Evolutionary conservation across 1,140 invertebrate species (phyloP).

Genomic region (Drosophila bipectinata): DNA sequence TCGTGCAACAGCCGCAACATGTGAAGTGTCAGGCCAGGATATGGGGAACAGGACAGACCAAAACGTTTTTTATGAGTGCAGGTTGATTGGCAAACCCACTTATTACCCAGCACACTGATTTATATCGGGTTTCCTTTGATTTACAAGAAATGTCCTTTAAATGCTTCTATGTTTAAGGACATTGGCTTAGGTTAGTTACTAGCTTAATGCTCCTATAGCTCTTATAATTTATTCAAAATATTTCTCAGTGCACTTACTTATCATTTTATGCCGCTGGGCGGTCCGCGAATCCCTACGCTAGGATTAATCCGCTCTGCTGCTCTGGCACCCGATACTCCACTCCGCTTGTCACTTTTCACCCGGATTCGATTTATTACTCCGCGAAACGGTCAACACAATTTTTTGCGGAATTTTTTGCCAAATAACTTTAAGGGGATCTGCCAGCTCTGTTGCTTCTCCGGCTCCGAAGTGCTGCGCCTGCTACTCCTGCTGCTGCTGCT

Average conservation of each 20-base stretch:
- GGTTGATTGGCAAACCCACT: constrained; percentile 2
- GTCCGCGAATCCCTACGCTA: constrained; percentile 67
- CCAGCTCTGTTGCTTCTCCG: constrained; percentile 22
- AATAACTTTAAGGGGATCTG: constrained; percentile 16
- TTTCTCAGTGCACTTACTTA: constrained; percentile 61
- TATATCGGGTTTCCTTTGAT: too few species aligned
- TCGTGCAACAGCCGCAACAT: constrained; percentile 59
- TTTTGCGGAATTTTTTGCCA: constrained; percentile 7
- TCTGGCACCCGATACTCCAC: constrained; percentile 32
- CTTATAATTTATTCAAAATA: not conserved
- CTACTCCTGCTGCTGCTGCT: constrained; percentile 28
- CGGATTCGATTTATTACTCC: constrained; percentile 20
- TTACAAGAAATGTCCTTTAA: not conserved
- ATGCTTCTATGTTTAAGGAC: not conserved
- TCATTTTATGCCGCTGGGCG: constrained; percentile 78
- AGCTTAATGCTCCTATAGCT: not conserved
- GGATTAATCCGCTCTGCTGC: constrained; percentile 55
- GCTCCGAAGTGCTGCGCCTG: constrained; percentile 17
- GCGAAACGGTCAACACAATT: constrained; percentile 24
- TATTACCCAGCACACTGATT: constrained; percentile 11
- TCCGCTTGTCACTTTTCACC: constrained; percentile 12
- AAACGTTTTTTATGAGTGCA: constrained; percentile 3
- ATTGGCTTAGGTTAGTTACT: too few species aligned
- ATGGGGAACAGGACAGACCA: constrained; percentile 3
- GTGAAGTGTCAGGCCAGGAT: constrained; percentile 35